Base-by-base conservation (phyloP, 1,140 invertebrate genomes). In the Euura lappo region DNA sequence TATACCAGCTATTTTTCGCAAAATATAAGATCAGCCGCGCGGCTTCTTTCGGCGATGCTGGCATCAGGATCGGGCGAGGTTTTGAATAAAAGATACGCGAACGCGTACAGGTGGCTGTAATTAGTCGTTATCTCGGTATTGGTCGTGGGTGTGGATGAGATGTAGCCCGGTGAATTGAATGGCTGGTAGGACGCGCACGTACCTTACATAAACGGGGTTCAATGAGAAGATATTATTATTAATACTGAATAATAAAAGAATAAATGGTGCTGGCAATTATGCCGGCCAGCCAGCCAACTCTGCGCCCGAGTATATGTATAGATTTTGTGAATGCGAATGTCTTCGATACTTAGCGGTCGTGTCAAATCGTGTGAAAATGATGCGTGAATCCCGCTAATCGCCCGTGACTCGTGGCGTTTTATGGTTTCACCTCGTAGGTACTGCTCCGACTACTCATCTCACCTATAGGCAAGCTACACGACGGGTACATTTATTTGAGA, bases 361-460 rank as follows among this genome's bases (percentile, higher is more conserved):
- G 51, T 60, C 51, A n/a, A 60, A 60, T 60, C 51, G 51, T 60
- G 51, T n/a, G 51, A 60, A 60, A 60, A 60, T n/a, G 51, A 60
- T n/a, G 51, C 51, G 51, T 60, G 51, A 60, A 60, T 60, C 51
- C 8, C 51, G 51, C 51, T 60, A 60, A 60, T 60, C 51, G 51
- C 51, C 8, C 51, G 51, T 60, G 51, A 60, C 51, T 60, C 10
- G 51, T n/a, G 51, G 51, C 2, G 51, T 60, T 60, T 60, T 6
- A n/a, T 60, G 51, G 51, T n/a, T 60, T 60, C 6, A 28, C 28
- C 28, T 28, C 28, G 28, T 28, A 28, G 28, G 28, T 28, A 28
- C 28, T 28, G 1, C 28, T 28, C 28, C 28, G 28, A 28, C 28
- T 28, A 60, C 51, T 5, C 13, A 8, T 60, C 6, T 8, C 51